Evolutionary conservation across 1,140 invertebrate species (phyloP).

Genomic region (Potamilus streckersoni): DNA sequence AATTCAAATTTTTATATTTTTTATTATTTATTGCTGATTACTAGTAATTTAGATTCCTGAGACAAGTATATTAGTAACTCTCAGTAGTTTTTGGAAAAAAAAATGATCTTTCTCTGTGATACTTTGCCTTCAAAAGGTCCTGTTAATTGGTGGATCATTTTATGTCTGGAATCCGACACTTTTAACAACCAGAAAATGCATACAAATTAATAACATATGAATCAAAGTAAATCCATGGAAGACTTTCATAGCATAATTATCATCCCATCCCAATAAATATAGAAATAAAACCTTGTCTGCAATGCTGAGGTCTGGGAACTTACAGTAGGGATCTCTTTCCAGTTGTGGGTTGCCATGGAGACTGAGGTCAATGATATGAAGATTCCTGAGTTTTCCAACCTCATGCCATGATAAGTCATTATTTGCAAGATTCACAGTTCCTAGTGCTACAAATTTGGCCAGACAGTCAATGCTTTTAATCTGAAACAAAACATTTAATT

Average conservation of each 20-base stretch:
- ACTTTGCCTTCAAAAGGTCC: too few relatives aligned
- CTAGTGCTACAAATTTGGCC: slow-evolving; percentile 59
- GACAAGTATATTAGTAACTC: too few relatives aligned
- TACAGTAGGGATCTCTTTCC: slow-evolving; percentile 66
- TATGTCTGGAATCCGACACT: neutral
- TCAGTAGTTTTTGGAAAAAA: too few relatives aligned
- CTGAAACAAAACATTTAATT: slow-evolving; percentile 23
- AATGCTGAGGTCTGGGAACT: slow-evolving; percentile 30
- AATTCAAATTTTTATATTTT: too few relatives aligned
- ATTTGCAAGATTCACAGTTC: slow-evolving; percentile 61
- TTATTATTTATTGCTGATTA: too few relatives aligned
- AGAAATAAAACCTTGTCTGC: neutral
- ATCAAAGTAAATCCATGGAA: neutral
- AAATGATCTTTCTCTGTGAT: too few relatives aligned
- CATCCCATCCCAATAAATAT: neutral
- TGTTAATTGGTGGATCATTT: too few relatives aligned
- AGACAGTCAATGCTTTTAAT: slow-evolving; percentile 57
- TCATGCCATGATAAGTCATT: slow-evolving; percentile 63
- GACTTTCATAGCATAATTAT: neutral
- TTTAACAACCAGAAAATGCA: neutral
- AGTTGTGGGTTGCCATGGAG: slow-evolving; percentile 64
- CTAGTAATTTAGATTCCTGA: too few relatives aligned
- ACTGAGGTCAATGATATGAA: slow-evolving; percentile 64
- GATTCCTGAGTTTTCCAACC: slow-evolving; percentile 59
- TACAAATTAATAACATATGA: neutral